Percentiles rank a stretch among this genome's conserved stretches.
phyloP scores from a whole-genome alignment of 1,140 invertebrate species.

The Hylaeus volcanicus region DNA sequence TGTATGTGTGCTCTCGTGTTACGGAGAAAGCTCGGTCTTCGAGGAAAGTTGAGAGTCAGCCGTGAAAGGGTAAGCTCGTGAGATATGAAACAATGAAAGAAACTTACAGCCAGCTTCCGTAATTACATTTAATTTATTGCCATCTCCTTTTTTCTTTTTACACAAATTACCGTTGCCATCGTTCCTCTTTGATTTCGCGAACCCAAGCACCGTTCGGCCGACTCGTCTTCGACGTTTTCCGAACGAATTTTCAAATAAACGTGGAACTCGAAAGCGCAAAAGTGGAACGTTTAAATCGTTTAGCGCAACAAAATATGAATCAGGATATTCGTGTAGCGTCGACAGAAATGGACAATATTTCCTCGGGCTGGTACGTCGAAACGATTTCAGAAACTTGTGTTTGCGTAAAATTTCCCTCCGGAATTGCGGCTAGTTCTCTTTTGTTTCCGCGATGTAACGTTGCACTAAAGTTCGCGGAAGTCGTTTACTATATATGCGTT shows the following conservation, averaged over 20 bases:
- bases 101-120: not conserved
- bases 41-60: constrained; percentile 21
- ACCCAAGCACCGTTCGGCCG: too few relatives aligned
- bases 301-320: not conserved
- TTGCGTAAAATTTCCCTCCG: constrained; percentile 2
- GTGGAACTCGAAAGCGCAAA: not conserved
- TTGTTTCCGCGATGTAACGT: not conserved
- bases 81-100: constrained; percentile 19
- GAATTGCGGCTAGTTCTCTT: not conserved
- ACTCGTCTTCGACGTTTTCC: too few relatives aligned
- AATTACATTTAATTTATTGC: constrained; percentile 14
- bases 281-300: not conserved
- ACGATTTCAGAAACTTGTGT: not conserved
- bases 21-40: constrained; percentile 3
- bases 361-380: not conserved
- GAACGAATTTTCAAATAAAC: not conserved
- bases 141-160: not conserved
- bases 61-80: constrained; percentile 16
- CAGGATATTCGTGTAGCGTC: not conserved
- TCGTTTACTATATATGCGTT: not conserved
- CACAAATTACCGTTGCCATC: not conserved
- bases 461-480: not conserved
- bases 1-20: not conserved
- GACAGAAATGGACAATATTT: not conserved
- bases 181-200: too few relatives aligned